These are phyloP conservation scores for Coptodon rendalli DNA, from an alignment of 2,113 vertebrate species.

Conservation along the genomic window DNA sequence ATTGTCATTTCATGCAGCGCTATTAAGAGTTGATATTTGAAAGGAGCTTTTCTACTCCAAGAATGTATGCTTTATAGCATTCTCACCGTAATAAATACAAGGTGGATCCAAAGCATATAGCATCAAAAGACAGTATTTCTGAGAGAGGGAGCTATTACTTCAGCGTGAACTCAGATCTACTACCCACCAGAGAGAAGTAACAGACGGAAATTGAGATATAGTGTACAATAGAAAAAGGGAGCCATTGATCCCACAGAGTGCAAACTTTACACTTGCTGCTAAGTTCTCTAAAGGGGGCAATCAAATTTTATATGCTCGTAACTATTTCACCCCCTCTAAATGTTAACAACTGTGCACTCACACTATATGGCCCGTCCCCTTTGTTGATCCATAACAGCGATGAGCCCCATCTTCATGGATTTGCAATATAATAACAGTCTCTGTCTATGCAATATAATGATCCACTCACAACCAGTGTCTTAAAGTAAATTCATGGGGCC, in stretches of 20 bases:
- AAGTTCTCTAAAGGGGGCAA: slow-evolving; percentile 70
- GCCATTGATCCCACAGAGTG: slow-evolving; percentile 61
- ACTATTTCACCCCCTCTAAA: slow-evolving; percentile 70
- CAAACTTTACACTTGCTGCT: slow-evolving; percentile 70
- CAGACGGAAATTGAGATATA: slow-evolving; percentile 54
- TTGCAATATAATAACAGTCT: slow-evolving; percentile 49
- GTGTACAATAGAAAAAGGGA: slow-evolving; percentile 63
- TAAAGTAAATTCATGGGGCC: slow-evolving; percentile 43
- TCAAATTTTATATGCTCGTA: slow-evolving; percentile 73
- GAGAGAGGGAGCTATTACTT: slow-evolving; percentile 43
- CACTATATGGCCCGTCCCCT: slow-evolving; percentile 49
- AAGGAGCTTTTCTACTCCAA: background rate
- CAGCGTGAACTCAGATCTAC: slow-evolving; percentile 51
- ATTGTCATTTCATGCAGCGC: slow-evolving; percentile 24
- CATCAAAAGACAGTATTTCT: slow-evolving; percentile 51
- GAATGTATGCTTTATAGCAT: slow-evolving; percentile 26
- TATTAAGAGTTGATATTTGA: background rate
- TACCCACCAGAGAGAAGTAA: slow-evolving; percentile 42
- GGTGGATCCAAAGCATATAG: slow-evolving; percentile 15
- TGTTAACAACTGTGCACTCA: slow-evolving; percentile 70
- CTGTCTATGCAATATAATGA: background rate
- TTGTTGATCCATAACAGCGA: slow-evolving; percentile 39
- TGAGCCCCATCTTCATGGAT: slow-evolving; percentile 39
- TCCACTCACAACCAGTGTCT: slow-evolving; percentile 39
- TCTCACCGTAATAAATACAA: slow-evolving; percentile 18